Base-by-base conservation (phyloP, 2,797 vertebrate species). In the Anguilla pacifica region DNA sequence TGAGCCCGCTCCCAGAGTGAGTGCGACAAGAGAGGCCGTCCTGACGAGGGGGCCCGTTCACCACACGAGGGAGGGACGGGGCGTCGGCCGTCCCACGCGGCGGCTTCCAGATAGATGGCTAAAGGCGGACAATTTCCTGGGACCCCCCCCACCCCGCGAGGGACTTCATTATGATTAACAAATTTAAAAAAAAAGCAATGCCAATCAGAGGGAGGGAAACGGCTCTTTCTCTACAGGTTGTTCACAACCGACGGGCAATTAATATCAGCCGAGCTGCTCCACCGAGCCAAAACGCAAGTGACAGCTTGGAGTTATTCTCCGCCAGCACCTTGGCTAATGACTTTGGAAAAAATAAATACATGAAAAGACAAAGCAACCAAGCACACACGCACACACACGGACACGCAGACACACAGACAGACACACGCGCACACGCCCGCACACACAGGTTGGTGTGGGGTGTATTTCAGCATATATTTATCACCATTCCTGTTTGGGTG, bases 191-290 rank as follows among this genome's bases (percentile, higher is more conserved):
- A 86, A 92, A 86, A 61, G 67, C 31, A 39, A 88, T 90, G 84
- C 90, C 86, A 91, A 92, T 91, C 79, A 84, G 84, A 72, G 84
- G 77, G 85, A 90, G 59, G n/a, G 72, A 89, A 35, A 31, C 77
- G 39, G 77, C 39, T 25, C 19, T 49, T 9, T 49, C 61, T 81
- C 85, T 35, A 91, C 88, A 91, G 88, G 90, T 89, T 91, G 92
- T 89, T 90, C 79, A 89, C 85, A 84, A 67, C 61, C 57, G 81
- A 28, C 83, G 88, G 81, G 88, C 90, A 90, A 93, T 93, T 91
- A 91, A 92, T 90, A 88, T 81, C 74, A 85, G 84, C 88, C 87
- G 59, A 79, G 88, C 89, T 35, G 59, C 89, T 77, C 92, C 15
- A 6, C 86, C 89, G 92, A 87, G 85, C 92, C 91, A 82, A 57